Evolutionary conservation across 2,113 vertebrate species (phyloP).

Genomic region (Elephantulus edwardii): DNA sequence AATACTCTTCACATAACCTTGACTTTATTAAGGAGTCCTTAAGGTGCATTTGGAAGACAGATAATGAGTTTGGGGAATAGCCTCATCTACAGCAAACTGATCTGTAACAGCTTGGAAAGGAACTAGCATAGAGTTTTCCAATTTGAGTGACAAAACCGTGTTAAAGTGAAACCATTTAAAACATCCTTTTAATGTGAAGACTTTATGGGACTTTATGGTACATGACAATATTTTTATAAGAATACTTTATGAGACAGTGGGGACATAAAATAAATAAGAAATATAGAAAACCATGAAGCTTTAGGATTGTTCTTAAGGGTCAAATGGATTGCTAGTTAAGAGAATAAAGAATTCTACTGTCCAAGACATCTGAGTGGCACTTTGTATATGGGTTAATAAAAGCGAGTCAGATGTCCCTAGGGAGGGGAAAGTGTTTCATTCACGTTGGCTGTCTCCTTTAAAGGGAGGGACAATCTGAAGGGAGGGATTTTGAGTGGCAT

Average conservation of each 20-base stretch:
- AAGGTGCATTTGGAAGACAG: conserved; percentile 88
- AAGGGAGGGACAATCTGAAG: conserved; percentile 71
- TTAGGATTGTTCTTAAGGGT: conserved; percentile 74
- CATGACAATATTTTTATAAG: conserved; percentile 79
- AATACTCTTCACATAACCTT: conserved; percentile 87
- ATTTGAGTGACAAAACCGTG: conserved; percentile 83
- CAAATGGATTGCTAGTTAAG: conserved; percentile 68
- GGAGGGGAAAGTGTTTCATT: conserved; percentile 65
- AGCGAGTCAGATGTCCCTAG: conserved; percentile 69
- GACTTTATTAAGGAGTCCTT: conserved; percentile 90
- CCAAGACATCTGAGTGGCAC: conserved; percentile 64
- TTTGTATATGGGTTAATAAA: conserved; percentile 78
- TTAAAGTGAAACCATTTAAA: conserved; percentile 83
- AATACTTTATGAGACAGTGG: conserved; percentile 64
- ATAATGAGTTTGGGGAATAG: conserved; percentile 90
- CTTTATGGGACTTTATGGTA: conserved; percentile 80
- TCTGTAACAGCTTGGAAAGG: conserved; percentile 88
- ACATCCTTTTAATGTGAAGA: conserved; percentile 82
- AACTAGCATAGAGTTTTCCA: conserved; percentile 83
- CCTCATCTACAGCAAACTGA: conserved; percentile 88
- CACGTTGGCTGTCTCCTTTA: conserved; percentile 76
- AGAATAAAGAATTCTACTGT: conserved; percentile 73
- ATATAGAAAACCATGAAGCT: conserved; percentile 67
- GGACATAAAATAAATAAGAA: conserved; percentile 82
- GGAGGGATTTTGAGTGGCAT: conserved; percentile 77